Base-by-base conservation (phyloP, 2,888 invertebrate species). In the Pristionchus japonicus region DNA sequence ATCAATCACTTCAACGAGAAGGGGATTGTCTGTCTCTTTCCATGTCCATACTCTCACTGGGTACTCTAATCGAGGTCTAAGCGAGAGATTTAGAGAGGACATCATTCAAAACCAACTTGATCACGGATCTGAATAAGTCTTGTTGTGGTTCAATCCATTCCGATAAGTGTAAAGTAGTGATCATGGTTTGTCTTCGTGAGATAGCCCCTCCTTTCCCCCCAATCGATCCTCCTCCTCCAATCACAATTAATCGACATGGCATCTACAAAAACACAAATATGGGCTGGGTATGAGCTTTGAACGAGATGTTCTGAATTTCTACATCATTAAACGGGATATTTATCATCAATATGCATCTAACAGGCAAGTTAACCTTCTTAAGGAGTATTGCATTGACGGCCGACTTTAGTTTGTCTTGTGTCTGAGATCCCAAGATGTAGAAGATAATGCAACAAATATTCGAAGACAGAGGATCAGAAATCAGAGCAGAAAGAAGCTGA, bases 131-230 rank as follows among this genome's bases (percentile, higher is more conserved):
- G 31, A 85, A 85, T 64, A 43, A 31, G 7, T 31, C 43, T 64
- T 61, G 40, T 27, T 11, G 9, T 23, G 86, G 86, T 74, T 86
- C 86, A 34, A 86, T 47, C 86, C 86, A 86, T 37, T 86, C 23
- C 13, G 86, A 43, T 49, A 86, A 37, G 43, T 74, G 43, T 1
- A 86, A 49, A 40, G 23, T 57, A 31, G 86, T 74, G 37, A 86
- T 70, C 49, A 86, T 70, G 11, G 27, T 47, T 23, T 86, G 86
- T n/a, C 86, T 70, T 52, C 74, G 20, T 70, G 70, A 74, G 9
- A 86, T 74, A 23, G 74, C 86, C 1, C 49, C 31, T n/a, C 20
- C 13, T 74, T 47, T 52, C 23, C 49, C 86, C 23, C 86, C 86
- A 23, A 0, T 47, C 7, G 86, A 86, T 27, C 86, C 86, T 20